A percentile compares a stretch with the other conserved stretches of the same genome.
These are phyloP conservation scores for Caiman crocodilus DNA, from an alignment of 2,797 vertebrate species.

Conservation along the genomic window DNA sequence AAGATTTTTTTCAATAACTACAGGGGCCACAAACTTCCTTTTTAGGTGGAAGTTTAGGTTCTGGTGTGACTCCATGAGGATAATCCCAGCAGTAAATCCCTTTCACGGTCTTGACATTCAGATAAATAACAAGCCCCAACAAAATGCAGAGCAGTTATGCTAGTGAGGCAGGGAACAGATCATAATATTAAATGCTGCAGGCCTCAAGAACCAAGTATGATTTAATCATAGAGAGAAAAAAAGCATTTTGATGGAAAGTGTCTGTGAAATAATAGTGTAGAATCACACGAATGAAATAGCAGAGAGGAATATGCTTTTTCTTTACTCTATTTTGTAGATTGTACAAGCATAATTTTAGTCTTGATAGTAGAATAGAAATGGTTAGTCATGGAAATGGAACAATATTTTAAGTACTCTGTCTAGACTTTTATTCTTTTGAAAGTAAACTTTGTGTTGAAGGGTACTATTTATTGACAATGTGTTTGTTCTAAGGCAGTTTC, in stretches of 20 bases:
- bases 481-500: neutral
- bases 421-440: neutral
- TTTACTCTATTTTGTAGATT: neutral
- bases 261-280: accelerated
- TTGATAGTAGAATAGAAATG: neutral
- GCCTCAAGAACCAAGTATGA: neutral
- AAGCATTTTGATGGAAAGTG: neutral
- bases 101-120: accelerated
- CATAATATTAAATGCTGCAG: neutral
- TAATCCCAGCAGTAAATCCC: neutral
- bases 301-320: too few relatives aligned
- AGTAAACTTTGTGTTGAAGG: neutral
- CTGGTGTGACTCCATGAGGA: neutral
- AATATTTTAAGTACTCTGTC: neutral
- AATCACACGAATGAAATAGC: neutral
- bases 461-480: neutral
- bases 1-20: neutral
- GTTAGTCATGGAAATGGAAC: neutral
- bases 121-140: neutral
- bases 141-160: accelerated
- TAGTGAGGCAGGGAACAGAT: neutral
- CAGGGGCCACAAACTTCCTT: neutral
- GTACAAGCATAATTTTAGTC: neutral
- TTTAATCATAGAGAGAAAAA: neutral
- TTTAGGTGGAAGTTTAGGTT: neutral